Percentiles rank a stretch among this genome's conserved stretches.
phyloP scores from a whole-genome alignment of 2,888 invertebrate genomes.

The Acleris holmiana region DNA sequence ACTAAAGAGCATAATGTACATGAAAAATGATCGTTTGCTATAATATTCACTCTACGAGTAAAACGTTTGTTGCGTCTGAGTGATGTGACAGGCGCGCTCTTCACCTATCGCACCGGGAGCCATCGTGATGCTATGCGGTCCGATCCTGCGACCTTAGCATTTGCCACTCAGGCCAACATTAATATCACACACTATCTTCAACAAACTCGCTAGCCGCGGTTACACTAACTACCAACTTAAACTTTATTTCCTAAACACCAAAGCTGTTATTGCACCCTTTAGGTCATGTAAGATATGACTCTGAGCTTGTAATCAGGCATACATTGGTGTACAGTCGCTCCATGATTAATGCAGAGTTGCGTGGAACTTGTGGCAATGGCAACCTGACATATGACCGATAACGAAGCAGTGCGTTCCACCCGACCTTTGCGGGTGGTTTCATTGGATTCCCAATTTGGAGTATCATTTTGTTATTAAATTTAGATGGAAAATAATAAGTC shows the following conservation, averaged over 20 bases:
- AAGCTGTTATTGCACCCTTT: no score
- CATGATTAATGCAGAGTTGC: constrained; percentile 47
- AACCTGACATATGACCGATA: constrained; percentile 36
- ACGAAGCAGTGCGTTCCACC: constrained; percentile 27
- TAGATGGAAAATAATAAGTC: background rate
- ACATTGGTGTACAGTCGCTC: constrained; percentile 42
- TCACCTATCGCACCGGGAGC: constrained; percentile 48
- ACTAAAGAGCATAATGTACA: background rate
- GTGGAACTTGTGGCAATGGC: constrained; percentile 28
- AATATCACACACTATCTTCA: constrained; percentile 4
- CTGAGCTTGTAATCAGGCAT: no score
- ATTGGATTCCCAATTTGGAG: constrained; percentile 24
- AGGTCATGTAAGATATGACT: no score
- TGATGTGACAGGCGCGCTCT: constrained; percentile 51
- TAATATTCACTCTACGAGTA: background rate
- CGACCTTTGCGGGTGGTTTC: constrained; percentile 30
- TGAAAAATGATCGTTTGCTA: background rate
- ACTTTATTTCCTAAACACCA: no score
- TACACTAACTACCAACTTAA: no score
- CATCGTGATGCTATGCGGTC: constrained; percentile 65
- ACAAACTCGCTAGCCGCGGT: no score
- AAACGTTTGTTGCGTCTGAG: constrained; percentile 12
- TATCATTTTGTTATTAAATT: constrained; percentile 8
- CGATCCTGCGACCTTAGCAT: constrained; percentile 68
- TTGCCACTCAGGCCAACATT: constrained; percentile 43